phyloP scores from a whole-genome alignment of 2,888 invertebrate genomes.

The Xylota segnis region DNA sequence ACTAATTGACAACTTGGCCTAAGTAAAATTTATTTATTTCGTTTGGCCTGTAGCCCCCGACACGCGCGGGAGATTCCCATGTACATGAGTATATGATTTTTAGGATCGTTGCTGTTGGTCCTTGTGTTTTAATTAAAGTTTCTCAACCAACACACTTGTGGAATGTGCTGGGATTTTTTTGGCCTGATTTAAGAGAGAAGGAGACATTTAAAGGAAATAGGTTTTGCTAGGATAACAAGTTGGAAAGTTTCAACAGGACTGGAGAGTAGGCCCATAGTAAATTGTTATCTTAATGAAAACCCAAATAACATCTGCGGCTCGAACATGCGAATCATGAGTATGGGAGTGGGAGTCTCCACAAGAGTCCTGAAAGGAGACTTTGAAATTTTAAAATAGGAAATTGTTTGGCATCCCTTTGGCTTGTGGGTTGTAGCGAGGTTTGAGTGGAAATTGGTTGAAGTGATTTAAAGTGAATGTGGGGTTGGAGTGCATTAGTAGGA shows the following conservation, averaged over 20 bases:
- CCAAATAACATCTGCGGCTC: conserved; percentile 5
- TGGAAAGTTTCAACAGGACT: conserved; percentile 6
- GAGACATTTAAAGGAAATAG: not conserved
- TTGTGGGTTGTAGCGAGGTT: not conserved
- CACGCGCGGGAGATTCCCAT: not conserved
- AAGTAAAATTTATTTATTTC: conserved; percentile 16
- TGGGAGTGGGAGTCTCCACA: not conserved
- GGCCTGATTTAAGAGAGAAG: no score
- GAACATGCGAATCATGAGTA: not conserved
- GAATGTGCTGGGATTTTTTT: not conserved
- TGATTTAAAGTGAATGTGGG: not conserved
- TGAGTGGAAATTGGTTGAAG: not conserved
- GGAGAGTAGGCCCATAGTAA: not conserved
- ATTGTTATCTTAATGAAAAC: conserved; percentile 1
- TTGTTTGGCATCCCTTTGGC: not conserved
- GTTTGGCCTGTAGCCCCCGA: not conserved
- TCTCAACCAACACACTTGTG: not conserved
- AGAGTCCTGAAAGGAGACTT: not conserved
- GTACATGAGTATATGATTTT: no score
- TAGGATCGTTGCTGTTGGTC: not conserved
- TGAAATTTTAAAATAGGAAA: not conserved
- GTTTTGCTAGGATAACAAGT: not conserved
- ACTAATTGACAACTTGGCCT: conserved; percentile 8
- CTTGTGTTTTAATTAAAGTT: conserved; percentile 21
- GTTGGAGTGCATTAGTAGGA: not conserved